Percentiles rank a stretch among this genome's conserved stretches.
phyloP scores from a whole-genome alignment of 2,113 vertebrate species.

The Misgurnus mizolepis region DNA sequence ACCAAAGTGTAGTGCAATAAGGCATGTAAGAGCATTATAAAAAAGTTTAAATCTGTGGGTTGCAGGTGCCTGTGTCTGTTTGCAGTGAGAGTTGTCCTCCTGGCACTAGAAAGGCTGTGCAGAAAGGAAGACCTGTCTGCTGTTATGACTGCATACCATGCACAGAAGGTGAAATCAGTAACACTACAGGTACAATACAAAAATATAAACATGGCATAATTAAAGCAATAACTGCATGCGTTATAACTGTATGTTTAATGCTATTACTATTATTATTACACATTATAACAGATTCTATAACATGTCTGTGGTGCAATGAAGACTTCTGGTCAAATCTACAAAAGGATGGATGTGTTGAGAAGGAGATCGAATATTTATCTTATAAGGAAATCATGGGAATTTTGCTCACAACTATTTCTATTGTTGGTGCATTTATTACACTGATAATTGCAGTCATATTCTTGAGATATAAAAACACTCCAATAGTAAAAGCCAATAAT shows the following conservation, averaged over 20 bases:
- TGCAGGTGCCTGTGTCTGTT: conserved; percentile 44
- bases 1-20: background rate
- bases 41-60: background rate
- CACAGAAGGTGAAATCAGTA: conserved; percentile 60
- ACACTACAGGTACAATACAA: conserved; percentile 50
- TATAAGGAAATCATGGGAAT: conserved; percentile 57
- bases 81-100: conserved; percentile 58
- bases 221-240: too few species aligned
- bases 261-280: background rate
- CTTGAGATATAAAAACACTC: conserved; percentile 43
- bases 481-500: conserved; percentile 23
- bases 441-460: conserved; percentile 41
- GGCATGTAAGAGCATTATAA: background rate
- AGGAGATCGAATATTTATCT: conserved; percentile 54
- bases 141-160: conserved; percentile 62
- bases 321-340: conserved; percentile 55
- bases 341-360: conserved; percentile 50
- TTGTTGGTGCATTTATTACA: conserved; percentile 41
- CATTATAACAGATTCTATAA: conserved; percentile 51
- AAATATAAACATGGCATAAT: background rate
- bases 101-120: conserved; percentile 54
- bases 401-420: conserved; percentile 43
- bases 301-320: conserved; percentile 43
- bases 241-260: background rate
- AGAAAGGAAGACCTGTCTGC: conserved; percentile 57